phyloP scores from a whole-genome alignment of 2,888 invertebrate species.

The Agrenia bidenticulata region DNA sequence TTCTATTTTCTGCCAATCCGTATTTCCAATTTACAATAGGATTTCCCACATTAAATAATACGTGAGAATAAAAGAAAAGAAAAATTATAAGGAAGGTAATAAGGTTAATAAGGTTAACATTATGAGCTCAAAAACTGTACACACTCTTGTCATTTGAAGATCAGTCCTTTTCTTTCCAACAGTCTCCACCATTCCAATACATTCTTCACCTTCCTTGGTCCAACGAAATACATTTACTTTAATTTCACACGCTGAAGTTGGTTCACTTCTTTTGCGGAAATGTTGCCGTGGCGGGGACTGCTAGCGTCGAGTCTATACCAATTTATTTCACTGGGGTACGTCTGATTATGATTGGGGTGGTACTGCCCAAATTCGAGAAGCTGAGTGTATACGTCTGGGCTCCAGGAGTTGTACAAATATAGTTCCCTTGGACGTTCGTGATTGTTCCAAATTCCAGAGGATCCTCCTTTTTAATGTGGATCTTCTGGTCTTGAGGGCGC shows the following conservation, averaged over 20 bases:
- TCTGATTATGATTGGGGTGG: conserved; percentile 52
- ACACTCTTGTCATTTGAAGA: conserved; percentile 23
- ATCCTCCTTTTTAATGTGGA: conserved; percentile 46
- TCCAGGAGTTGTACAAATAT: conserved; percentile 47
- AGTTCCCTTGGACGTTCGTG: conserved; percentile 52
- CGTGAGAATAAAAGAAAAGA: no score
- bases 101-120: no score
- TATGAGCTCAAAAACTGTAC: conserved; percentile 9
- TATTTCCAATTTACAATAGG: no score
- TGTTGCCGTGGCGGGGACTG: background rate
- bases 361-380: conserved; percentile 47
- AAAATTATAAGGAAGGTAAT: no score
- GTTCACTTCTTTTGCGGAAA: background rate
- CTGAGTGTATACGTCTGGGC: conserved; percentile 52
- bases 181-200: conserved; percentile 17
- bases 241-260: background rate
- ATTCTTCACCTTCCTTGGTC: conserved; percentile 9
- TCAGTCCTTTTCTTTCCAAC: conserved; percentile 24
- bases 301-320: background rate
- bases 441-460: conserved; percentile 51
- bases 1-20: no score
- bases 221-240: conserved; percentile 1
- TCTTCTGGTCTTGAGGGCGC: conserved; percentile 49
- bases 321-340: conserved; percentile 41
- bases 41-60: no score